These are phyloP conservation scores for Plectropomus leopardus DNA, from an alignment of 2,113 vertebrate genomes.

Conservation along the genomic window DNA sequence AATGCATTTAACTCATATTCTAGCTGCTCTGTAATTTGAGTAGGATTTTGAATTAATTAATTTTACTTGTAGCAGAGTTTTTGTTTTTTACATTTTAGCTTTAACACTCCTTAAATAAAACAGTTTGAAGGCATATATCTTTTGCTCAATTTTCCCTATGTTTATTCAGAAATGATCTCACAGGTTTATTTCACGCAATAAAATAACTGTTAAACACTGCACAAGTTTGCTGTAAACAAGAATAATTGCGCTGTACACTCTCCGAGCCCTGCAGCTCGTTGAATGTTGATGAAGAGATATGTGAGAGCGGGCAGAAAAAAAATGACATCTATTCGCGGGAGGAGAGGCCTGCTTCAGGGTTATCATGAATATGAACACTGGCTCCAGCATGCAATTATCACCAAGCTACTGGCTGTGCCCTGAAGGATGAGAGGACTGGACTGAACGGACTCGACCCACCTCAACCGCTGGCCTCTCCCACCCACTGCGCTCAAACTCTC, in stretches of 20 bases:
- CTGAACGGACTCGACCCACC: slow-evolving; percentile 49
- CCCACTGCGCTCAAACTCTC: slow-evolving; percentile 67
- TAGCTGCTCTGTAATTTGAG: neutral
- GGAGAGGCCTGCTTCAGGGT: slow-evolving; percentile 63
- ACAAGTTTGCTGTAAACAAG: slow-evolving; percentile 54
- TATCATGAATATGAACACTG: slow-evolving; percentile 70
- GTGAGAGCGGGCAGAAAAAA: slow-evolving; percentile 46
- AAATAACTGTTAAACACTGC: slow-evolving; percentile 27
- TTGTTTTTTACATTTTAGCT: neutral
- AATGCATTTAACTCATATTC: no score
- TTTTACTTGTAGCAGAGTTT: no score
- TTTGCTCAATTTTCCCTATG: neutral
- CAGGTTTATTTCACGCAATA: slow-evolving; percentile 11
- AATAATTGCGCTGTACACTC: slow-evolving; percentile 54
- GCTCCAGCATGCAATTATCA: slow-evolving; percentile 74
- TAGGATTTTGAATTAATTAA: neutral
- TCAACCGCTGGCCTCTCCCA: slow-evolving; percentile 57
- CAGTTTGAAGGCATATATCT: no score
- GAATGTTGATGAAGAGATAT: slow-evolving; percentile 58
- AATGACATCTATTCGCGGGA: slow-evolving; percentile 63
- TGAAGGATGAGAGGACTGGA: slow-evolving; percentile 63
- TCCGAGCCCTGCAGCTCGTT: slow-evolving; percentile 58
- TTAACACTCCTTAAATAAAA: no score
- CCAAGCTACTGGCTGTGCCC: slow-evolving; percentile 61
- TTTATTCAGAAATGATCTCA: slow-evolving; percentile 21